Conservation (phyloP, 2,113 vertebrate genomes). For the Eurystomus gularis region DNA sequence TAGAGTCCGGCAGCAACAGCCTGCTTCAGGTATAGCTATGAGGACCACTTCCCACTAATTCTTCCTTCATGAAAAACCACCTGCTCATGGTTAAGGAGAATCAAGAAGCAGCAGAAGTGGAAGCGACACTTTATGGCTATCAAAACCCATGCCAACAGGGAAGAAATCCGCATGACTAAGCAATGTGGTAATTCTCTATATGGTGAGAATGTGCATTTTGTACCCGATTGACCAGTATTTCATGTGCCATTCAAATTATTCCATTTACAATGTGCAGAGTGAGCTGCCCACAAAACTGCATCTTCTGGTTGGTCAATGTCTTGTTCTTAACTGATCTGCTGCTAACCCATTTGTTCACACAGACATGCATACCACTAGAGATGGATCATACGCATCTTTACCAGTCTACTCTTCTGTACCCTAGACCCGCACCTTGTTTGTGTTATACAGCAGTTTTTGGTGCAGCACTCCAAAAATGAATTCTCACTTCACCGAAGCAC, state of each 20-base stretch:
- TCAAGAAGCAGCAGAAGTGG: background rate
- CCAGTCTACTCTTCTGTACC: background rate
- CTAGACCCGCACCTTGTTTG: background rate
- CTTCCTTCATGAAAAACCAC: background rate
- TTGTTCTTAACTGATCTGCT: background rate
- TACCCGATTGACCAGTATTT: background rate
- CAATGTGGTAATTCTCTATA: background rate
- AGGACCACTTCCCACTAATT: background rate
- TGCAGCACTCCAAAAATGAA: background rate
- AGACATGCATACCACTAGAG: background rate
- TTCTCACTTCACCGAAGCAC: background rate
- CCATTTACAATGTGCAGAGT: background rate
- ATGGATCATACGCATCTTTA: background rate
- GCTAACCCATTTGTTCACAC: accelerated
- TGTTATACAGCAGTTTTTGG: background rate
- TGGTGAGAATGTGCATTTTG: background rate
- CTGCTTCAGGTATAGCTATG: background rate
- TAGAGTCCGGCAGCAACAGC: background rate
- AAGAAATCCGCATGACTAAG: background rate
- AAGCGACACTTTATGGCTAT: background rate
- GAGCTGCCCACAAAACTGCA: background rate
- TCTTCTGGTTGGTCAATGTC: background rate
- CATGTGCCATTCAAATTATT: no score
- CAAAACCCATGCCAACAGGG: background rate
- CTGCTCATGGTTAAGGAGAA: background rate